These are phyloP conservation scores for Morphnarchus princeps DNA, from an alignment of 2,113 vertebrate species.

Conservation along the genomic window DNA sequence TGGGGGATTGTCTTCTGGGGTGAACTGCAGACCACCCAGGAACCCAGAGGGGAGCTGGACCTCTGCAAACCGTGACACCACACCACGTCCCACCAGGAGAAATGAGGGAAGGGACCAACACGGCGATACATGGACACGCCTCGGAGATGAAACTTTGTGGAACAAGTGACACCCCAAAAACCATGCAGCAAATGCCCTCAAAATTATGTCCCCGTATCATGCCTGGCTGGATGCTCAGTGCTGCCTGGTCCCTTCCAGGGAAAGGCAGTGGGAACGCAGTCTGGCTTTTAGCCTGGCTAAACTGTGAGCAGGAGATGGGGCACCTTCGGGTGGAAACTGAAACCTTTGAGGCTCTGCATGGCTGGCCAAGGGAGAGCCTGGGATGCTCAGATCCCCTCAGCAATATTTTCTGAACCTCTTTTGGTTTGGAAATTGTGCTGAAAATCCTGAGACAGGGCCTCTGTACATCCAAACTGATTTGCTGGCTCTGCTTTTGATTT, in stretches of 20 bases:
- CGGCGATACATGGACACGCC: rapidly evolving
- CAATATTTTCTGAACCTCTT: not conserved
- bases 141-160: not conserved
- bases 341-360: not conserved
- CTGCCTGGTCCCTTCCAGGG: rapidly evolving
- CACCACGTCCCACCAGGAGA: rapidly evolving
- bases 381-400: not conserved
- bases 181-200: not conserved
- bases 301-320: not conserved
- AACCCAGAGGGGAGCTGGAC: not conserved
- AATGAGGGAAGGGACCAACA: not conserved
- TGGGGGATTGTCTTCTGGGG: not conserved
- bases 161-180: not conserved
- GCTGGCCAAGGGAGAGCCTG: not conserved
- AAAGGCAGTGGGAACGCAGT: not conserved
- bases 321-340: rapidly evolving
- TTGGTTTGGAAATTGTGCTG: not conserved
- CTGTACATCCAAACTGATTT: not conserved
- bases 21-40: not conserved
- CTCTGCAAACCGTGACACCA: not conserved
- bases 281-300: not conserved
- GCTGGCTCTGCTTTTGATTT: not conserved
- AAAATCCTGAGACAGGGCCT: not conserved
- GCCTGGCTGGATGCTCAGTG: rapidly evolving
- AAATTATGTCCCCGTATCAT: rapidly evolving